A percentile compares a stretch with the other conserved stretches of the same genome.
phyloP scores from a whole-genome alignment of 1,140 invertebrate species.

The Drosophila lini region DNA sequence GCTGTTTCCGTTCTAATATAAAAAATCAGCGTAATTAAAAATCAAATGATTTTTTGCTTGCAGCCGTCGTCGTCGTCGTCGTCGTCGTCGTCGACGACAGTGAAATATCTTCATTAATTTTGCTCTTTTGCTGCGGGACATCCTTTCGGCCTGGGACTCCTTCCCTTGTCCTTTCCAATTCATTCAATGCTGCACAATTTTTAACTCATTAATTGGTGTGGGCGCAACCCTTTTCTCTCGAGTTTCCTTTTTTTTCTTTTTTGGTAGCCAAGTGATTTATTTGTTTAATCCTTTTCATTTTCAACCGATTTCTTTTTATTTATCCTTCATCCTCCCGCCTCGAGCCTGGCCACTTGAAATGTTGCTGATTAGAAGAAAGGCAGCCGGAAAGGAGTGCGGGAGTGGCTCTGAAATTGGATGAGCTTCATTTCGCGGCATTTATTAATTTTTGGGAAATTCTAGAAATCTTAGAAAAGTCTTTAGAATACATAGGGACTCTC shows the following conservation, averaged over 20 bases:
- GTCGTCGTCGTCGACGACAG: conserved; percentile 45
- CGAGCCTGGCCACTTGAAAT: conserved; percentile 58
- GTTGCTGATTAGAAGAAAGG: conserved; percentile 66
- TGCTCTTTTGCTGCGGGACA: conserved; percentile 62
- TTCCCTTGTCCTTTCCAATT: conserved; percentile 49
- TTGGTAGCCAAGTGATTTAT: conserved; percentile 73
- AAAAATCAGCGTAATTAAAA: conserved; percentile 84
- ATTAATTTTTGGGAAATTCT: neutral
- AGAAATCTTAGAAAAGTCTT: neutral
- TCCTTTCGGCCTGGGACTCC: neutral
- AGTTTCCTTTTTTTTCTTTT: conserved; percentile 10
- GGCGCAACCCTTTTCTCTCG: conserved; percentile 61
- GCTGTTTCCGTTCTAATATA: conserved; percentile 78
- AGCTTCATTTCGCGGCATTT: conserved; percentile 18
- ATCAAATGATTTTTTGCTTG: conserved; percentile 78
- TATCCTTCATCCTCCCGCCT: conserved; percentile 30
- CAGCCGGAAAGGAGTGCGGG: neutral
- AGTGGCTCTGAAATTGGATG: neutral
- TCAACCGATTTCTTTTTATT: conserved; percentile 62
- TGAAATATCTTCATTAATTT: conserved; percentile 84
- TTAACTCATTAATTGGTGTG: conserved; percentile 84
- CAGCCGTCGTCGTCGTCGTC: conserved; percentile 1
- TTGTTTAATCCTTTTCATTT: conserved; percentile 82
- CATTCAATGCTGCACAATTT: conserved; percentile 82
- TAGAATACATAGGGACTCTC: neutral